These are phyloP conservation scores for Cacoxenus indagator DNA, from an alignment of 2,888 invertebrate species.

Conservation along the genomic window DNA sequence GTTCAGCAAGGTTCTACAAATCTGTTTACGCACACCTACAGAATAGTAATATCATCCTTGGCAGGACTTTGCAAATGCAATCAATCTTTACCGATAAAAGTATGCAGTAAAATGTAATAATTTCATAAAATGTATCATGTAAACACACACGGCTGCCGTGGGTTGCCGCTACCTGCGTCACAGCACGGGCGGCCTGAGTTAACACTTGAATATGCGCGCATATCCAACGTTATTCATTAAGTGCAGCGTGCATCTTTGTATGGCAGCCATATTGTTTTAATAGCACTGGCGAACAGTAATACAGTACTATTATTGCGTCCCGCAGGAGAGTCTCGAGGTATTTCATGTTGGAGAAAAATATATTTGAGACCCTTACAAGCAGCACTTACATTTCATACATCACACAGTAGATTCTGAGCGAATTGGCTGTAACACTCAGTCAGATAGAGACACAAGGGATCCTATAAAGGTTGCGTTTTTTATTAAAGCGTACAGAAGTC, in stretches of 20 bases:
- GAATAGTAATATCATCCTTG: too few species aligned
- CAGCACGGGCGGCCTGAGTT: neutral
- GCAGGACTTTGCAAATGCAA: constrained; percentile 40
- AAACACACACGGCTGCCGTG: neutral
- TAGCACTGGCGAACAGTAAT: neutral
- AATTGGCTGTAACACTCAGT: too few species aligned
- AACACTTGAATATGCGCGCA: neutral
- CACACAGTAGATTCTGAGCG: too few species aligned
- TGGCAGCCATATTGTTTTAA: neutral
- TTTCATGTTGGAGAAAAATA: too few species aligned
- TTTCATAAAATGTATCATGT: constrained; percentile 29
- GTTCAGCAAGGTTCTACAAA: too few species aligned
- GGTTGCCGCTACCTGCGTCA: neutral
- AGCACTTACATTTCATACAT: too few species aligned
- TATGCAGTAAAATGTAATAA: constrained; percentile 46
- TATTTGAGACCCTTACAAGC: too few species aligned
- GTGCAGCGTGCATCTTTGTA: neutral
- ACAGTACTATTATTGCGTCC: neutral
- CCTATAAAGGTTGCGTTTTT: too few species aligned
- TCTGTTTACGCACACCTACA: too few species aligned
- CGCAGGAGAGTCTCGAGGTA: neutral
- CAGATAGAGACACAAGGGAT: too few species aligned
- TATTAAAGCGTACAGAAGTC: too few species aligned
- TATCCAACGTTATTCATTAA: neutral
- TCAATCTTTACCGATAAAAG: constrained; percentile 53